Base-by-base conservation (phyloP, 2,888 invertebrate genomes). In the Callyntrura guangdongensis region DNA sequence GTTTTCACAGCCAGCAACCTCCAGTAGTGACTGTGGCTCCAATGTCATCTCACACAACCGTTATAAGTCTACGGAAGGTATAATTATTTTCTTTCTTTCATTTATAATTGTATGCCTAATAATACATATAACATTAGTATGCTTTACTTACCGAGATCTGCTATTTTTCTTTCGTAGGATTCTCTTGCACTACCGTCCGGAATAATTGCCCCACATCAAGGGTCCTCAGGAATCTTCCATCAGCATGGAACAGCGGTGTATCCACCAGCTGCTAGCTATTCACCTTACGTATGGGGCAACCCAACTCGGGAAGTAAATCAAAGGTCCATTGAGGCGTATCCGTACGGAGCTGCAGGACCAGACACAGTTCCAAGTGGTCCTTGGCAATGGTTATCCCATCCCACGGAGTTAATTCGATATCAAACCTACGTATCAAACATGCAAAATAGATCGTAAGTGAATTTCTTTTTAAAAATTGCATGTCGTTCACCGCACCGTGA, bases 1-100 rank as follows among this genome's bases (percentile, higher is more conserved):
- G 82, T 11, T 85, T 49, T 47, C 89, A 92, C 36, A 83, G 89
- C 6, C 93, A 93, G 27, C 93, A 93, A 53, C 93, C 93, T n/a
- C 94, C 94, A 14, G 89, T 94, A 9, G 93, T 94, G 6, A 93
- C 93, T 2, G 94, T 94, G 0, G 93, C 93, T 45, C 94, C 94
- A 2, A 94, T 94, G 93, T 91, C 94, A 8, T 77, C 90, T 20
- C 93, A 94, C 67, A 88, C 90, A 5, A 89, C 92, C 9, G 83
- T 91, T 11, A 89, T 91, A 22, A 91, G 86, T 22, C 22, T 86
- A 14, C 90, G 91, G 74, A 93, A 93, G 85, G 93, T 11, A 27
- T 12, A 4, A 2, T 27, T 53, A 6, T 36, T 4, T 36, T 6
- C 2, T 36, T 36, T 36, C 6, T 2, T 36, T 36, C 36, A 36